Evolutionary conservation across 1,140 invertebrate species (phyloP).

Genomic region (Pseudomyrmex concolor): DNA sequence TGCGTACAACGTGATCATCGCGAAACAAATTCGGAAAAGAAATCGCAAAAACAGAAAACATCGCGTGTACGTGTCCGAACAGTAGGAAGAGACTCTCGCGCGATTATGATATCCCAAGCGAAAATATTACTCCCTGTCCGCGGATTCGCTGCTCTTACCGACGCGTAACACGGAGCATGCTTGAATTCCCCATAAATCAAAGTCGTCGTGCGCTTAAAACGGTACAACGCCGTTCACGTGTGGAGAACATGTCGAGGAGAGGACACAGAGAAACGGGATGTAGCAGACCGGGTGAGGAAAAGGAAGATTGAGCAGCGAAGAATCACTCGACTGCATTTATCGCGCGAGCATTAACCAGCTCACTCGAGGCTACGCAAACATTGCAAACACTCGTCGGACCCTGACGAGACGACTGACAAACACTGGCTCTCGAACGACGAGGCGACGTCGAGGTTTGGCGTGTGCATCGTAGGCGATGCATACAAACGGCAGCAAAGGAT

Average conservation of each 20-base stretch:
- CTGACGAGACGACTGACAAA: constrained; percentile 67
- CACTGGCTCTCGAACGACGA: constrained; percentile 57
- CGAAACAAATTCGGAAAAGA: neutral
- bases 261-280: neutral
- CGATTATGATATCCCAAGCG: constrained; percentile 60
- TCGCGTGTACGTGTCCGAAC: constrained; percentile 3
- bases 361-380: constrained; percentile 63
- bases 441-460: constrained; percentile 55
- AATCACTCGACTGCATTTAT: constrained; percentile 61
- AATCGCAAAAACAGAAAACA: neutral
- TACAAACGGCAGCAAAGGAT: constrained; percentile 7
- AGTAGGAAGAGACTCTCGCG: constrained; percentile 12
- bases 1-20: too few species aligned
- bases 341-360: constrained; percentile 65
- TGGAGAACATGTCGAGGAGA: constrained; percentile 21
- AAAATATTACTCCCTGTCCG: constrained; percentile 60
- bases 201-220: constrained; percentile 63
- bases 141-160: constrained; percentile 53
- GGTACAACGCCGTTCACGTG: constrained; percentile 68
- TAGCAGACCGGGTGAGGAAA: constrained; percentile 24
- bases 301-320: constrained; percentile 46
- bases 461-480: neutral
- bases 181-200: constrained; percentile 75
- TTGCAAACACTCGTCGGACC: constrained; percentile 61
- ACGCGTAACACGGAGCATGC: constrained; percentile 73